Conservation (phyloP, 2,113 vertebrate species). For the Microcebus murinus region DNA sequence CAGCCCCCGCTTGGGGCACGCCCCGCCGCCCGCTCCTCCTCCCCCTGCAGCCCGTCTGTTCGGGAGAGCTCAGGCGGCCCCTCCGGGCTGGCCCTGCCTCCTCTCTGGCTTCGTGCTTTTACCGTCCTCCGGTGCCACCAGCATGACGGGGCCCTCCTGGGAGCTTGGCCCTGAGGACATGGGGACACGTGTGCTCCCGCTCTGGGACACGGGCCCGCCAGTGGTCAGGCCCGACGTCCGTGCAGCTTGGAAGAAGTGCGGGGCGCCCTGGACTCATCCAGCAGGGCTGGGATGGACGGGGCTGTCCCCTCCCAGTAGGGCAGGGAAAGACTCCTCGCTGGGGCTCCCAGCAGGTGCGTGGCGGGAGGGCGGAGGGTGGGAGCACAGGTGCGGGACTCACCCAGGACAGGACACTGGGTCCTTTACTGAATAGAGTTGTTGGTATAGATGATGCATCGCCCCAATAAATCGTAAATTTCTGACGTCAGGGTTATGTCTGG, state of each 20-base stretch:
- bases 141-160: background rate
- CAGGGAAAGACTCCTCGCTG: too few relatives aligned
- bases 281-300: background rate
- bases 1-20: too few relatives aligned
- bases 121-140: too few relatives aligned
- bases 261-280: too few relatives aligned
- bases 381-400: too few relatives aligned
- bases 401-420: background rate
- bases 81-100: too few relatives aligned
- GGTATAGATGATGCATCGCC: too few relatives aligned
- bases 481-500: background rate
- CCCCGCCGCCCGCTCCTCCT: background rate
- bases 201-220: background rate
- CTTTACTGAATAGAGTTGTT: too few relatives aligned
- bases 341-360: too few relatives aligned
- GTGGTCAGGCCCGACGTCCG: background rate
- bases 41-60: background rate
- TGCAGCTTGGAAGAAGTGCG: background rate
- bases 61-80: background rate
- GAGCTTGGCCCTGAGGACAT: background rate
- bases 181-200: background rate
- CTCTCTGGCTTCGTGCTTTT: too few relatives aligned
- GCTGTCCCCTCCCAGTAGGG: background rate
- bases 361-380: too few relatives aligned
- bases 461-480: background rate